Evolutionary conservation across 1,140 invertebrate genomes (phyloP).

Genomic region (Rhopalosiphum maidis): DNA sequence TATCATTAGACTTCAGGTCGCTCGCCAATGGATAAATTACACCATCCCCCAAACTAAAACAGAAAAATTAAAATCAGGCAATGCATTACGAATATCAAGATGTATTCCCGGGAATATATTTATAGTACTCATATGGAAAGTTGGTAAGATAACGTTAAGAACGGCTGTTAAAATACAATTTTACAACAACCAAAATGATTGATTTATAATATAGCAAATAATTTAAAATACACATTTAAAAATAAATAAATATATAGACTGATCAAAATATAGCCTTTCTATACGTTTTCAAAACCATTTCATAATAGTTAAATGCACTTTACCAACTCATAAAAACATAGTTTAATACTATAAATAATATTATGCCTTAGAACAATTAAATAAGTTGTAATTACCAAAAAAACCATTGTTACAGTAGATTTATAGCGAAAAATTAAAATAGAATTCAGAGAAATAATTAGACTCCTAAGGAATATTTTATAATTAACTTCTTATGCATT

Average conservation of each 20-base stretch:
- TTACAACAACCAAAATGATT: not conserved
- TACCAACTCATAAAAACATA: constrained; percentile 35
- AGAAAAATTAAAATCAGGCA: constrained; percentile 60
- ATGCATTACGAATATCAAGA: constrained; percentile 42
- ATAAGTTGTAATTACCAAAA: not conserved
- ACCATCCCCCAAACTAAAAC: constrained; percentile 87
- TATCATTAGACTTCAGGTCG: constrained; percentile 75
- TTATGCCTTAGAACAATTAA: not conserved
- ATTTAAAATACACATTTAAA: not conserved
- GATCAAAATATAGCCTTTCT: not conserved
- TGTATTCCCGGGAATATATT: constrained; percentile 24
- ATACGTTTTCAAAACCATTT: constrained; percentile 19
- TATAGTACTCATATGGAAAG: not conserved
- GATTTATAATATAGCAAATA: not conserved
- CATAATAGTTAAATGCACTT: constrained; percentile 37
- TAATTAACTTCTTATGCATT: not conserved
- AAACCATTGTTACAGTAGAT: not conserved
- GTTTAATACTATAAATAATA: constrained; percentile 36
- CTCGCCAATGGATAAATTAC: constrained; percentile 80
- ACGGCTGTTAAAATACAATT: not conserved
- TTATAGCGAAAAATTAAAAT: not conserved
- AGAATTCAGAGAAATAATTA: not conserved
- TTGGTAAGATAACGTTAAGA: constrained; percentile 24
- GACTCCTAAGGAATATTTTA: not conserved
- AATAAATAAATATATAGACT: not conserved